phyloP scores from a whole-genome alignment of 2,888 invertebrate genomes.

The Ramazzottius varieornatus region DNA sequence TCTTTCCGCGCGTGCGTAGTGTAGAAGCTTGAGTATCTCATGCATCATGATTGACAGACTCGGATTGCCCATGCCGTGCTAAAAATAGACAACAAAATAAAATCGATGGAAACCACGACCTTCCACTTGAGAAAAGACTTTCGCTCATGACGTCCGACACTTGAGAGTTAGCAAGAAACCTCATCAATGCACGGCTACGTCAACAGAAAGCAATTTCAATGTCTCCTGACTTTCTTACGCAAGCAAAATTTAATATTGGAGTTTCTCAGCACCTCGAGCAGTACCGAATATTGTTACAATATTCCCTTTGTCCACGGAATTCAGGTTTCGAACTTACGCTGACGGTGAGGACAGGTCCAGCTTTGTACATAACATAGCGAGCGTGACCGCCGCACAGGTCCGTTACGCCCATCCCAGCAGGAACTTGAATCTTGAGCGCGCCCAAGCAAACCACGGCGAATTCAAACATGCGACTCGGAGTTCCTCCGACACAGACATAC shows the following conservation, averaged over 20 bases:
- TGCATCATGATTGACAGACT: constrained; percentile 81
- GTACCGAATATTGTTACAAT: too few species aligned
- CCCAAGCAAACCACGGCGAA: constrained; percentile 71
- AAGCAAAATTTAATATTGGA: too few species aligned
- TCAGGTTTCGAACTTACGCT: too few species aligned
- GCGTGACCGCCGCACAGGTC: constrained; percentile 75
- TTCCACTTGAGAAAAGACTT: too few species aligned
- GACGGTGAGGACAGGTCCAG: constrained; percentile 55
- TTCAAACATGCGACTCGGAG: constrained; percentile 69
- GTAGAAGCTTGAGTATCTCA: constrained; percentile 84
- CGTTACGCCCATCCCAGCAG: constrained; percentile 55
- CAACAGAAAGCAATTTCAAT: too few species aligned
- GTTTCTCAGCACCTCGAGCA: too few species aligned
- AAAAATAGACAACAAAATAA: constrained; percentile 14
- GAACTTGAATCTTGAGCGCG: constrained; percentile 63
- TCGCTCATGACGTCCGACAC: too few species aligned
- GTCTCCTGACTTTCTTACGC: too few species aligned
- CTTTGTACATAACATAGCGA: constrained; percentile 83
- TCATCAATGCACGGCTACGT: too few species aligned
- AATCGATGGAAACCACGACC: not conserved
- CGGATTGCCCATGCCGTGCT: constrained; percentile 96
- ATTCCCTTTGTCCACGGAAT: too few species aligned
- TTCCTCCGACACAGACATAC: constrained; percentile 93
- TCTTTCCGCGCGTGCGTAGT: constrained; percentile 48
- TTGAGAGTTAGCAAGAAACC: too few species aligned